Conservation (phyloP, 2,113 vertebrate species). For the Baryphthengus martii region DNA sequence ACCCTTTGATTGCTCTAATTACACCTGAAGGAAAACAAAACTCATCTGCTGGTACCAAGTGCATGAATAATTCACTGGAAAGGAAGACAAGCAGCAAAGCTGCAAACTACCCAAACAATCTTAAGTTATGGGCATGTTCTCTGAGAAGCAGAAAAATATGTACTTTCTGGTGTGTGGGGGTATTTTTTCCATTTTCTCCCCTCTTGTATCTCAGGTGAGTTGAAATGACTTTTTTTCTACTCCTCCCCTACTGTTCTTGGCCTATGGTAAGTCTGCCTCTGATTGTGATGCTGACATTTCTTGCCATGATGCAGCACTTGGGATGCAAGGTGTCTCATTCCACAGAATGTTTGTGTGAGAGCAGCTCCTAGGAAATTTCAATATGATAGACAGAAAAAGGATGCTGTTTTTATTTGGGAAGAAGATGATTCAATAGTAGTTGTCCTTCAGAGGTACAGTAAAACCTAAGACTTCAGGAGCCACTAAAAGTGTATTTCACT, state of each 20-base stretch:
- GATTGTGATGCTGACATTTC: background rate
- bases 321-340: background rate
- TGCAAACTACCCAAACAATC: background rate
- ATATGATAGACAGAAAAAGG: background rate
- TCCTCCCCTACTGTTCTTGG: background rate
- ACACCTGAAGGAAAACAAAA: conserved; percentile 75
- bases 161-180: background rate
- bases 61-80: conserved; percentile 76
- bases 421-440: background rate
- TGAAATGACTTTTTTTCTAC: background rate
- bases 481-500: background rate
- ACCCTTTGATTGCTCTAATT: conserved; percentile 76
- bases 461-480: background rate
- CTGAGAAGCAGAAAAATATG: background rate
- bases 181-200: background rate
- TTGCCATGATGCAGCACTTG: background rate
- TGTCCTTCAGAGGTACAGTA: background rate
- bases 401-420: background rate
- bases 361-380: background rate
- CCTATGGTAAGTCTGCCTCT: background rate
- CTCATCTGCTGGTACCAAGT: conserved; percentile 43
- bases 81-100: conserved; percentile 62
- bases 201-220: background rate
- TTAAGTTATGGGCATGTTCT: background rate
- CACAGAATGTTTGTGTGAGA: background rate